Evolutionary conservation across 2,797 vertebrate species (phyloP), one percentile per base, ranked within the genome.

Genomic region (Oryzias dopingdopingensis): DNA sequence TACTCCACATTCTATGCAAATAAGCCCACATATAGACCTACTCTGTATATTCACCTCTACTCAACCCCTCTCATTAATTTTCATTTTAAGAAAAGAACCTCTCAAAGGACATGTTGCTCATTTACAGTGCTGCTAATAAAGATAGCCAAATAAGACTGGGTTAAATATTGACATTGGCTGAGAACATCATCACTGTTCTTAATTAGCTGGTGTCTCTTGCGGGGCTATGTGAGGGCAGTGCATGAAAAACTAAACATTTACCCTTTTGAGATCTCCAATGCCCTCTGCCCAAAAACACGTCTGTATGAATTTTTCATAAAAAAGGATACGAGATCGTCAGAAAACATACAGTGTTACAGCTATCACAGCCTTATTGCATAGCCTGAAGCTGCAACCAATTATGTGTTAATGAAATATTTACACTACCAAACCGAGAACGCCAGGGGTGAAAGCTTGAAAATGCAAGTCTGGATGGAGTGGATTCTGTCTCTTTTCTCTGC

Each of bases 351-450:
- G 59, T 70, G 68, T 85, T 80, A 70, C 80, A 80, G 75, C 75
- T 82, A 76, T 79, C 77, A 48, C 84, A 67, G 82, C 79, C 80
- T 88, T 87, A 85, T 90, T 90, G 83, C 83, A 52, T 92, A 88
- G 91, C 91, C 91, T 80, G 84, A 79, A 93, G 91, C 91, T 83
- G 85, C 87, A 89, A 90, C 85, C 91, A 91, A 92, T 93, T 92
- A 92, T 90, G 83, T 87, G 83, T 78, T 91, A 90, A 92, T 92
- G 80, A 92, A 92, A 93, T 93, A 92, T 93, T 93, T 92, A 92
- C 87, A 82, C 86, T 79, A 82, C 87, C 84, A 91, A 92, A 92
- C 85, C 74, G 86, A 91, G 87, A 90, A 86, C 62, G 79, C 90
- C 84, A 80, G 88, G 83, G 88, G 88, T 89, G 86, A 89, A 89